Evolutionary conservation across 2,888 invertebrate species (phyloP), one percentile per base, ranked within the genome.

Genomic region (Eupeodes luniger): DNA sequence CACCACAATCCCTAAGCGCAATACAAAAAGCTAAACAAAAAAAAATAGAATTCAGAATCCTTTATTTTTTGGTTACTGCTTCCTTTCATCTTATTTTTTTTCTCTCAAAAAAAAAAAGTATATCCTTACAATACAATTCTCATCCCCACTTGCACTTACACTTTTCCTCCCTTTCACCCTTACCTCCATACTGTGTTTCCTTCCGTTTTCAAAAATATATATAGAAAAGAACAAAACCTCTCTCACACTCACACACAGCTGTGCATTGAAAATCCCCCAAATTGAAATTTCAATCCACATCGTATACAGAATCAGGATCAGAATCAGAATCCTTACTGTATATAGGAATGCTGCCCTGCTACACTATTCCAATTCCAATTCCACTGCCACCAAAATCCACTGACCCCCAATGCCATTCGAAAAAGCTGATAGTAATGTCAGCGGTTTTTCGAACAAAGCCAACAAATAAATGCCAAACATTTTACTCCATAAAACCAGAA

Each of bases 381-480:
- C 75, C 16, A 36, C 7, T 64, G n/a, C 69, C 69, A 51, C 61
- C 40, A n/a, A 81, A 67, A 80, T 80, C 57, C 81, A 78, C 78
- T 88, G 85, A 85, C 88, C 88, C 66, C 88, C 81, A 80, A 49
- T 88, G 66, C 12, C 34, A 75, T 64, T 14, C 19, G 51, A 77
- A 76, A 53, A 76, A 49, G 64, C 80, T 78, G 85, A 81, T 88
- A 81, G 88, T 85, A 88, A 77, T 88, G 88, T 88, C 88, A 88
- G 88, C 88, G 88, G 88, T 88, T 88, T 88, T 75, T 67, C 70
- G 78, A 88, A 88, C 88, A 88, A 88, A 81, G 85, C 85, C 80
- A 62, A 78, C 88, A 85, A 88, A 88, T 85, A 88, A 88, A 88
- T 85, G 88, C 85, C 81, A 88, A 88, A 88, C 88, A 88, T 88